Evolutionary conservation across 2,797 vertebrate genomes (phyloP), one percentile per base, ranked within the genome.

Genomic region (Nasua narica): DNA sequence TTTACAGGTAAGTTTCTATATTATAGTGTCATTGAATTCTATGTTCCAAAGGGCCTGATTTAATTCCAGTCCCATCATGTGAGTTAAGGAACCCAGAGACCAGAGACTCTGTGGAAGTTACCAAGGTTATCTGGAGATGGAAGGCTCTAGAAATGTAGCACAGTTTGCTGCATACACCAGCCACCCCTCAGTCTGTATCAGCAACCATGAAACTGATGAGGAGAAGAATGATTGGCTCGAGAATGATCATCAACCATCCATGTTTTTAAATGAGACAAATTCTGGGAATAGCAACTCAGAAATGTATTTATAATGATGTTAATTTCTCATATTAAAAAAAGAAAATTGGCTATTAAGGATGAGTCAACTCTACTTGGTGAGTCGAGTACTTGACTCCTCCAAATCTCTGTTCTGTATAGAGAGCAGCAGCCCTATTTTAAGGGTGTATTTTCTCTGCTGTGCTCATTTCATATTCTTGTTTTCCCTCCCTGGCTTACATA

Each of bases 251-350:
- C 48, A 69, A 88, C 5, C 50, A 46, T 35, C 12, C 9, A 70
- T 37, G 40, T 43, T 92, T 92, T 72, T 72, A 72, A 54, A 54
- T 87, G 69, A 95, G 14, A 91, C 40, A 81, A 92, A 50, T 77
- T 37, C 95, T 29, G 35, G 43, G 16, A 90, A 29, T 3, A 84
- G 56, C 21, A 50, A 81, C 23, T 86, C n/a, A 81, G 13, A 82
- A 78, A 72, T 89, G 40, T 74, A 84, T 54, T 19, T 81, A 56
- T 52, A 77, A 94, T 54, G 35, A 78, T 67, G 35, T 5, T 74
- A 50, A 72, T 65, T 86, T 96, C 40, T 91, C 84, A 86, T 60
- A 83, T 81, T 96, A 32, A 89, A 87, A 81, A 81, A 83, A 67
- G 5, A 10, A 58, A 72, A 43, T 90, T 86, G 69, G 11, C 21